Evolutionary conservation across 1,140 invertebrate species (phyloP).

Genomic region (Drosophila elegans): DNA sequence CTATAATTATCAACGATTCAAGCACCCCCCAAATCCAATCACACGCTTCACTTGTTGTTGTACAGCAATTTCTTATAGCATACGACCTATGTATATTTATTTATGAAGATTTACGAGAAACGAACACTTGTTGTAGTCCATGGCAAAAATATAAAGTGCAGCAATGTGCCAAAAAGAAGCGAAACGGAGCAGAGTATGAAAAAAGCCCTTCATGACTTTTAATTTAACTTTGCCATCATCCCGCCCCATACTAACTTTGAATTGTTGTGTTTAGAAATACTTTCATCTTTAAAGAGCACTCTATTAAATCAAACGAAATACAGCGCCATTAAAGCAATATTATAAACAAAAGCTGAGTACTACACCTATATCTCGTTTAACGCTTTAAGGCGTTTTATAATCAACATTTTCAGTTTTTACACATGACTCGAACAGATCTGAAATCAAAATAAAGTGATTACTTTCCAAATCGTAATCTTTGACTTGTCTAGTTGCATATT

Average conservation of each 20-base stretch:
- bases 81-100: constrained; percentile 58
- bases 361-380: constrained; percentile 44
- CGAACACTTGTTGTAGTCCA: constrained; percentile 47
- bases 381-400: constrained; percentile 11
- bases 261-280: constrained; percentile 15
- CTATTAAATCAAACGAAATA: constrained; percentile 23
- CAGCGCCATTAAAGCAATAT: constrained; percentile 63
- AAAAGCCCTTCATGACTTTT: constrained; percentile 19
- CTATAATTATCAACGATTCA: constrained; percentile 27
- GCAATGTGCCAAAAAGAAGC: constrained; percentile 70
- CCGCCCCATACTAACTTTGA: constrained; percentile 1
- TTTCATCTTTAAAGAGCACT: neutral
- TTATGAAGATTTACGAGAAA: constrained; percentile 59
- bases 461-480: constrained; percentile 26
- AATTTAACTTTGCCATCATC: constrained; percentile 22
- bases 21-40: neutral
- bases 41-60: constrained; percentile 76
- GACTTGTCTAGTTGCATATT: constrained; percentile 22
- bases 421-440: constrained; percentile 27
- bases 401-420: constrained; percentile 24
- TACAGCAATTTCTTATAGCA: constrained; percentile 68
- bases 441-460: constrained; percentile 43
- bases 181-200: constrained; percentile 16
- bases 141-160: constrained; percentile 50
- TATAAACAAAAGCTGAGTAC: constrained; percentile 39